phyloP scores from a whole-genome alignment of 2,113 vertebrate genomes.

The Craseonycteris thonglongyai region DNA sequence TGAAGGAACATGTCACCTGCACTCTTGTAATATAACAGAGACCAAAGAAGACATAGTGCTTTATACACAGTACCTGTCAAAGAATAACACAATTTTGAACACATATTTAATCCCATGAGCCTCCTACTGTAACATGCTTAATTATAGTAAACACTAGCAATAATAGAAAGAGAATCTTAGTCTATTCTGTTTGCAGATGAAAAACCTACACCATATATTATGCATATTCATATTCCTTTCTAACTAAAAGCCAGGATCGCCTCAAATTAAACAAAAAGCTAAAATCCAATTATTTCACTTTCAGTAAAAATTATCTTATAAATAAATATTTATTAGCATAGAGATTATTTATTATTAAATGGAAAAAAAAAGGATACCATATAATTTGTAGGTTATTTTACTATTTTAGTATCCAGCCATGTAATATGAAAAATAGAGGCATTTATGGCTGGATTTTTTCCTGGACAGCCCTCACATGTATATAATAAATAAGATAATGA shows the following conservation, averaged over 20 bases:
- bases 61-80: background rate
- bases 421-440: too few species aligned
- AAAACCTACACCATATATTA: background rate
- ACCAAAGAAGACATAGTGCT: background rate
- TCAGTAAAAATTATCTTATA: background rate
- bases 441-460: too few species aligned
- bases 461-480: too few species aligned
- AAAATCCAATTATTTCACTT: background rate
- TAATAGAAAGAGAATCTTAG: background rate
- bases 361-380: background rate
- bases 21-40: background rate
- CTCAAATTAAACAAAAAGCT: constrained; percentile 15
- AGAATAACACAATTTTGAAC: background rate
- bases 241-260: background rate
- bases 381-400: background rate
- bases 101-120: background rate
- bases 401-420: background rate
- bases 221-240: background rate
- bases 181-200: background rate
- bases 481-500: background rate
- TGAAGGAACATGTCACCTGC: background rate
- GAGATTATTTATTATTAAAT: background rate
- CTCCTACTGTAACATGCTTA: background rate
- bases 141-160: background rate
- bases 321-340: background rate